Base-by-base conservation (phyloP, 2,888 invertebrate genomes). In the Abscondita cerata region DNA sequence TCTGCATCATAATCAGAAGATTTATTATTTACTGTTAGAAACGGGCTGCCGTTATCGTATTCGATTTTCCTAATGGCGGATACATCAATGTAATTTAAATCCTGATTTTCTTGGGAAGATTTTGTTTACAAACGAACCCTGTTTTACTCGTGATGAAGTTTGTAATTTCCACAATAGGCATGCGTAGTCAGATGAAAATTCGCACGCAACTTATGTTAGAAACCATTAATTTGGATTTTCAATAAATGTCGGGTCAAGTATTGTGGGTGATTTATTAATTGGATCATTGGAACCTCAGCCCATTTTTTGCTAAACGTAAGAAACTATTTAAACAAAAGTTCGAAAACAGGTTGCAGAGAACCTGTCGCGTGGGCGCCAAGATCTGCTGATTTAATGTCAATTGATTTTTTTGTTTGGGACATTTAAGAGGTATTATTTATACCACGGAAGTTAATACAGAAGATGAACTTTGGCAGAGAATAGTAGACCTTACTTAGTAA, bases 381-480 rank as follows among this genome's bases (percentile, higher is more conserved):
- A n/a, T n/a, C 25, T 6, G 6, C 25, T 25, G 25, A 25, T 25
- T 6, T 25, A 25, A n/a, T n/a, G n/a, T n/a, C n/a, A n/a, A n/a
- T n/a, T n/a, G n/a, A n/a, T n/a, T n/a, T n/a, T n/a, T n/a, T n/a
- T n/a, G n/a, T n/a, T n/a, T n/a, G n/a, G n/a, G n/a, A n/a, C n/a
- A n/a, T n/a, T n/a, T n/a, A n/a, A n/a, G n/a, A n/a, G n/a, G n/a
- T n/a, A n/a, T n/a, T n/a, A n/a, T n/a, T n/a, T n/a, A 25, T 6
- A 11, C 38, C 38, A 38, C 38, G 3, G 38, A 38, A 38, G 38
- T 38, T 3, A 38, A 38, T 11, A 38, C 38, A 38, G 38, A 38
- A 38, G 38, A 38, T 38, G 38, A 38, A 38, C 38, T 63, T 63
- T 40, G 13, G 33, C 8, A 12, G n/a, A 15, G 47, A 64, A 46